Evolutionary conservation across 2,113 vertebrate genomes (phyloP).

Genomic region (Sialia sialis): DNA sequence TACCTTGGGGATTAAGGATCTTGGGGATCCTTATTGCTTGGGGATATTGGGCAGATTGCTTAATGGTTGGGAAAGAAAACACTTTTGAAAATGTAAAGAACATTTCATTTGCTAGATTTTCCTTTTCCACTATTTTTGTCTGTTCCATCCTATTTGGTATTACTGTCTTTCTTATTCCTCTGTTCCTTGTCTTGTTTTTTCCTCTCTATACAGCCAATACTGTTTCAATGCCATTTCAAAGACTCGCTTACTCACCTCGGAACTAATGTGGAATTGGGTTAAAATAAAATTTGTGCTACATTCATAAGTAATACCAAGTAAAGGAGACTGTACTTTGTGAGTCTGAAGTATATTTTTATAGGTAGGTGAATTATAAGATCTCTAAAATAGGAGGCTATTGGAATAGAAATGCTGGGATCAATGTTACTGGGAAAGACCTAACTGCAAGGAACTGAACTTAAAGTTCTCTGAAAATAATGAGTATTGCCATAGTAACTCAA

Average conservation of each 20-base stretch:
- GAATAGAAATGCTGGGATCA: neutral
- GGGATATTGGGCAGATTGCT: neutral
- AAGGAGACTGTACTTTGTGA: neutral
- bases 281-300: neutral
- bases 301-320: neutral
- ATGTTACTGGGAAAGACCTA: neutral
- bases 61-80: neutral
- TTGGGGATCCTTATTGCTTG: neutral
- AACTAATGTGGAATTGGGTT: neutral
- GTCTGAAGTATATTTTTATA: neutral
- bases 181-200: neutral
- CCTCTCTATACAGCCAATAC: neutral
- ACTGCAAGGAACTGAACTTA: neutral
- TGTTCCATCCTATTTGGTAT: neutral
- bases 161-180: neutral
- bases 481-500: neutral
- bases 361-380: neutral
- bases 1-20: neutral
- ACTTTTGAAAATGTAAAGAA: neutral
- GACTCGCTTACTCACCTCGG: neutral
- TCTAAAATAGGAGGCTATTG: neutral
- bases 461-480: neutral
- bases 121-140: neutral
- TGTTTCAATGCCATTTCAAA: neutral
- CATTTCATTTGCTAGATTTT: neutral